Evolutionary conservation across 2,113 vertebrate genomes (phyloP).

Genomic region (Chionis minor): DNA sequence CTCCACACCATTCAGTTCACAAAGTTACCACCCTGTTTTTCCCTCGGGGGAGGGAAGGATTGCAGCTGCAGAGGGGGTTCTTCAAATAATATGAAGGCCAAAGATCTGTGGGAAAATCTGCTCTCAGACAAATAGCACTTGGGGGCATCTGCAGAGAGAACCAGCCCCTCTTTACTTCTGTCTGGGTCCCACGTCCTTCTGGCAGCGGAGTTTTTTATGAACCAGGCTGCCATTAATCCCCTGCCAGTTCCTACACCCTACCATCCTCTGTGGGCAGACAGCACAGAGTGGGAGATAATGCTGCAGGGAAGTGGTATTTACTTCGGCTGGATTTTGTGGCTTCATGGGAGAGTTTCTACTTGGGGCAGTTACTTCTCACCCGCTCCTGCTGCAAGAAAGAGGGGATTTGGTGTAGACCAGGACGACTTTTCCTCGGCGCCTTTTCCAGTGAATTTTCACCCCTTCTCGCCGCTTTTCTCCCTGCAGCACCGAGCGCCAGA

Average conservation of each 20-base stretch:
- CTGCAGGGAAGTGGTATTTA: conserved; percentile 53
- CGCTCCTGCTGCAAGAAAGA: not conserved
- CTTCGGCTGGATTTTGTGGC: conserved; percentile 38
- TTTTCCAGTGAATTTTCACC: not conserved
- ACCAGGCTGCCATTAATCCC: conserved; percentile 55
- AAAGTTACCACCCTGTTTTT: conserved; percentile 67
- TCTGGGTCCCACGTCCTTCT: conserved; percentile 62
- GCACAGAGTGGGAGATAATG: conserved; percentile 42
- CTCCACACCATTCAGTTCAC: conserved; percentile 65
- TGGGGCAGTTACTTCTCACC: not conserved
- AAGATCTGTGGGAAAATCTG: conserved; percentile 67
- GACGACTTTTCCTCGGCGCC: not conserved
- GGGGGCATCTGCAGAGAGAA: conserved; percentile 59
- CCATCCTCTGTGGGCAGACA: conserved; percentile 54
- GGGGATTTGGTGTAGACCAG: not conserved
- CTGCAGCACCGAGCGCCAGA: not conserved
- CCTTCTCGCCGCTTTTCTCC: not conserved
- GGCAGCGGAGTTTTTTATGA: conserved; percentile 36
- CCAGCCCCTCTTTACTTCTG: conserved; percentile 58
- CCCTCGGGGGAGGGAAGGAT: conserved; percentile 63
- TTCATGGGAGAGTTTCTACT: conserved; percentile 17
- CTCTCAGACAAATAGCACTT: conserved; percentile 65
- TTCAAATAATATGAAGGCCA: conserved; percentile 64
- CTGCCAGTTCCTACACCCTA: conserved; percentile 52
- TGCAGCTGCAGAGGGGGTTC: conserved; percentile 68